Percentiles rank a stretch among this genome's conserved stretches.
phyloP scores from a whole-genome alignment of 1,140 invertebrate genomes.

The Oreohelix idahoensis region DNA sequence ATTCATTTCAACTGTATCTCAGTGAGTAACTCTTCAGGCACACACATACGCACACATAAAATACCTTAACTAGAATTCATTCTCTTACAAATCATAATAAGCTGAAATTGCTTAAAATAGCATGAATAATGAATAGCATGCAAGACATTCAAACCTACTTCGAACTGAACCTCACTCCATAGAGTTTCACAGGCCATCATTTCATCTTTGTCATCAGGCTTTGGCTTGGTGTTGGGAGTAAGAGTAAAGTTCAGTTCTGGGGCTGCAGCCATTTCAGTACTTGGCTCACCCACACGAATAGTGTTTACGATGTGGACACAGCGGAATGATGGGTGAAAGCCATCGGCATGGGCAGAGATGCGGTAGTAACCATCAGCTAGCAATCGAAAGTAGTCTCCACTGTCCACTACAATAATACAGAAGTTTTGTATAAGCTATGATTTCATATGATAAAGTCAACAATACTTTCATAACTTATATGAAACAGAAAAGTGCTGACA shows the following conservation, averaged over 20 bases:
- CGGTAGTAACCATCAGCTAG: slow-evolving; percentile 88
- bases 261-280: slow-evolving; percentile 18
- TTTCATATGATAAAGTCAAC: no score
- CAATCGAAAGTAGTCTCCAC: slow-evolving; percentile 94
- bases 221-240: slow-evolving; percentile 9
- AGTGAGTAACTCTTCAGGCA: no score
- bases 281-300: slow-evolving; percentile 31
- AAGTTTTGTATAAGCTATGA: background rate
- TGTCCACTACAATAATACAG: slow-evolving; percentile 49
- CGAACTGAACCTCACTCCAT: slow-evolving; percentile 16
- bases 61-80: no score
- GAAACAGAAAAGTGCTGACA: no score
- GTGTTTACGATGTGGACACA: slow-evolving; percentile 53
- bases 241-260: slow-evolving; percentile 39
- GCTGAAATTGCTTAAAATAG: no score
- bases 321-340: slow-evolving; percentile 45
- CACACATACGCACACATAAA: no score
- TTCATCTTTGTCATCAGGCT: slow-evolving; percentile 8
- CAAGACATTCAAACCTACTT: background rate
- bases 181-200: slow-evolving; percentile 14
- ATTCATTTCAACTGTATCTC: no score
- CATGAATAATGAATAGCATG: background rate
- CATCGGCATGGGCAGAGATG: slow-evolving; percentile 49
- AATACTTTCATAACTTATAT: no score
- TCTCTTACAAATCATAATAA: no score